Percentiles rank a stretch among this genome's conserved stretches.
Conservation (phyloP, 2,797 vertebrate species). For the Malacoraja senta region DNA sequence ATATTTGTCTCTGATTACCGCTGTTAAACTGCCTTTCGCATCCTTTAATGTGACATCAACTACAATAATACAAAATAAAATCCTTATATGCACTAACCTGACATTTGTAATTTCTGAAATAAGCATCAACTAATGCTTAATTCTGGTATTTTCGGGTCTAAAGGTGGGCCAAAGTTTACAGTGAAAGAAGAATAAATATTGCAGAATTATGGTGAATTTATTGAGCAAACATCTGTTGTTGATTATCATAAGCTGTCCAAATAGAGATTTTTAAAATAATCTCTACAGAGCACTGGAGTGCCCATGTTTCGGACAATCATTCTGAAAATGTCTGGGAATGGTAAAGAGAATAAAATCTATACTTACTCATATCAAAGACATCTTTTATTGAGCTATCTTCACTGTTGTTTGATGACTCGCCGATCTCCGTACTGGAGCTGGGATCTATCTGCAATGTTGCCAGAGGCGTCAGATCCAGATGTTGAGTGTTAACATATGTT, state of each 20-base stretch:
- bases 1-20: not conserved
- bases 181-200: not conserved
- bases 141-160: not conserved
- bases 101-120: not conserved
- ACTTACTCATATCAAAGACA: constrained; percentile 97
- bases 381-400: constrained; percentile 79
- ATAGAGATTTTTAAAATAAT: not conserved
- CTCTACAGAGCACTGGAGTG: not conserved
- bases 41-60: not conserved
- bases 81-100: not conserved
- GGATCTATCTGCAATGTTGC: constrained; percentile 64
- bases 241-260: not conserved
- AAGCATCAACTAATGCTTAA: not conserved
- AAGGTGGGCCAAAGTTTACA: not conserved
- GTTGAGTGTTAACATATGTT: constrained; percentile 83
- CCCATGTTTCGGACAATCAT: not conserved
- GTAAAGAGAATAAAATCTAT: not conserved
- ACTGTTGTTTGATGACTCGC: constrained; percentile 53
- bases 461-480: constrained; percentile 69
- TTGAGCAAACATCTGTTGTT: not conserved
- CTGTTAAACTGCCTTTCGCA: not conserved
- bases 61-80: not conserved
- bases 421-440: constrained; percentile 59
- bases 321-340: not conserved
- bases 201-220: not conserved